Evolutionary conservation across 2,888 invertebrate genomes (phyloP).

Genomic region (Pachycephus smyrnensis): DNA sequence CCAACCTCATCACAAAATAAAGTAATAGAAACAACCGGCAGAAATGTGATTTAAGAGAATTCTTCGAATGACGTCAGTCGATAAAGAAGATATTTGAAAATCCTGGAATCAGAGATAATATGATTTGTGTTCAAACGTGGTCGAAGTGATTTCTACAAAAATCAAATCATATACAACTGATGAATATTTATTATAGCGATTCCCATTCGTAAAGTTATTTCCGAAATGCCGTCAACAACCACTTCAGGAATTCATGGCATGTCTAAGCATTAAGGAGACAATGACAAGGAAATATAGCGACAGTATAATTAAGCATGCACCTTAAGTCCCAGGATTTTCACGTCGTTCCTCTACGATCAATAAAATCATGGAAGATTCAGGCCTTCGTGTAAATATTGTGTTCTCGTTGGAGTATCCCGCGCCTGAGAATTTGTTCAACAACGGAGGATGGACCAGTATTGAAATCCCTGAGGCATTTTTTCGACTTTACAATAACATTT

Average conservation of each 20-base stretch:
- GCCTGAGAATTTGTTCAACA: not conserved
- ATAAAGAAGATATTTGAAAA: not conserved
- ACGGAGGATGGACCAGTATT: not conserved
- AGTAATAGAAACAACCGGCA: not conserved
- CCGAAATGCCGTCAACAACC: not conserved
- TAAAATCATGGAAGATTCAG: not conserved
- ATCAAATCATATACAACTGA: too few relatives aligned
- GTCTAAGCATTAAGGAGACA: not conserved
- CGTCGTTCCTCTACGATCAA: not conserved
- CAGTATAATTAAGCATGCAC: not conserved
- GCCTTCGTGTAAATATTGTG: not conserved
- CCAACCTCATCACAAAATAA: not conserved
- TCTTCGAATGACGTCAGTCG: not conserved
- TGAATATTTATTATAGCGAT: not conserved
- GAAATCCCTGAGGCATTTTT: not conserved
- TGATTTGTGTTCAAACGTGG: not conserved
- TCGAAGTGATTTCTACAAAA: not conserved
- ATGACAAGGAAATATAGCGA: not conserved
- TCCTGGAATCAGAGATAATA: not conserved
- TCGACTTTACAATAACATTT: not conserved
- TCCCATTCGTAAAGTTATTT: not conserved
- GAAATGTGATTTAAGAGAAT: not conserved
- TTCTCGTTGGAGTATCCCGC: not conserved
- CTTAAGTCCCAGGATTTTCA: not conserved
- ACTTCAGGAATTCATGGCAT: not conserved